These are phyloP conservation scores for Acleris laterana DNA, from an alignment of 2,888 invertebrate species.

Conservation along the genomic window DNA sequence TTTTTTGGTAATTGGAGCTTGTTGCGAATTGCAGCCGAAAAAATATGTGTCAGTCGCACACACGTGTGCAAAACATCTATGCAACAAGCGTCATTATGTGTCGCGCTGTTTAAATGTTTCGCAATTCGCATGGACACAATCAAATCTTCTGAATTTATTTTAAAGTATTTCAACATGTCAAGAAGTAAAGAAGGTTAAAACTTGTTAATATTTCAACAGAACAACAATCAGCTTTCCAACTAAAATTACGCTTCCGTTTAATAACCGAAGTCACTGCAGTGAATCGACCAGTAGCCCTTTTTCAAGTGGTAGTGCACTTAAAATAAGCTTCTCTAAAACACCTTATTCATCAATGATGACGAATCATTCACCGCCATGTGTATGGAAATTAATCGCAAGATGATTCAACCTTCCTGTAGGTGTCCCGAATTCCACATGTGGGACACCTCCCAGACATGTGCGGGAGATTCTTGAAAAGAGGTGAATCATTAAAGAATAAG, in stretches of 20 bases:
- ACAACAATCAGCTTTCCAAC: background rate
- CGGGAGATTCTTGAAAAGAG: constrained; percentile 52
- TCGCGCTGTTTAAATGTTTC: too few relatives aligned
- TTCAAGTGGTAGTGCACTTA: constrained; percentile 27
- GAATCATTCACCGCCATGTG: constrained; percentile 34
- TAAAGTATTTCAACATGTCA: too few relatives aligned
- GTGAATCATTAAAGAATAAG: constrained; percentile 59
- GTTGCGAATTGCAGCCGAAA: too few relatives aligned
- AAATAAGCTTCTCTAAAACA: constrained; percentile 22
- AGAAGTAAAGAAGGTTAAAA: too few relatives aligned
- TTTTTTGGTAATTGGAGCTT: background rate
- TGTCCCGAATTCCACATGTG: constrained; percentile 57
- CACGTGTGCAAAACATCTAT: too few relatives aligned
- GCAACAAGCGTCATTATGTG: too few relatives aligned
- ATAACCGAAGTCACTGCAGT: background rate
- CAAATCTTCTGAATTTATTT: too few relatives aligned
- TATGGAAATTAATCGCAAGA: constrained; percentile 27
- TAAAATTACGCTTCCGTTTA: background rate
- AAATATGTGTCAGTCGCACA: too few relatives aligned
- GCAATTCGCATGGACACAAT: too few relatives aligned
- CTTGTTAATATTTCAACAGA: too few relatives aligned
- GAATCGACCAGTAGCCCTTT: constrained; percentile 24
- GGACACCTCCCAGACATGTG: constrained; percentile 47
- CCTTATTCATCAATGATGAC: constrained; percentile 28
- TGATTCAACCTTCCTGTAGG: constrained; percentile 59